Evolutionary conservation across 2,113 vertebrate genomes (phyloP), one percentile per base, ranked within the genome.

Genomic region (Scomber japonicus): DNA sequence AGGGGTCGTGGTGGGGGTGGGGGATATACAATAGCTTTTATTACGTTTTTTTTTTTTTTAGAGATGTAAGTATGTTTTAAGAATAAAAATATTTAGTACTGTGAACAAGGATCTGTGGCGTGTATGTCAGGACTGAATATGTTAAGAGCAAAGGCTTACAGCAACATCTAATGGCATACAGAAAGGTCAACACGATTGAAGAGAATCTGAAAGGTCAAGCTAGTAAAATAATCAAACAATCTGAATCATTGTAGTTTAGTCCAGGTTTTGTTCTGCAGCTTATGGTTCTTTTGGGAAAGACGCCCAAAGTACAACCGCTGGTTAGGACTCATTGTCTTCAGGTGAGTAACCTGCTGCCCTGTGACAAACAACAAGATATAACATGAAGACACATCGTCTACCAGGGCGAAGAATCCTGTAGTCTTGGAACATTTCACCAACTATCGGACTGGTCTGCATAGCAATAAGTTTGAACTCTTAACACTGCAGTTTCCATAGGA

Each of bases 401-500:
- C 12, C 21, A 61, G 64, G 61, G 56, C 46, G 88, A 60, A 75
- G 46, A 80, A 27, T 53, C 62, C 11, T 78, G 21, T 63, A 74
- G 82, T 68, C 68, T 46, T 48, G 17, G 45, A 67, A 62, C 77
- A 83, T 84, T 61, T 85, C 70, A 31, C 63, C 4, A 0, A 78
- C 70, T 59, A 71, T 49, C 74, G 71, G 31, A 86, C 57, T 73
- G 72, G 60, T 84, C 76, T 75, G 81, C 88, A 92, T 87, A 84
- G 80, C 45, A 88, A 90, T 82, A 79, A 72, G 69, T 80, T 86
- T 89, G 83, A 92, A 93, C 82, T 78, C 72, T 69, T 60, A 78
- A 88, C 75, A 78, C 71, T 59, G 83, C 85, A 7, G 92, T 94
- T 94, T 92, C 93, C 92, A 94, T 93, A 94, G 93, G 86, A 94